Evolutionary conservation across 2,888 invertebrate species (phyloP).

Genomic region (Noctua comes): DNA sequence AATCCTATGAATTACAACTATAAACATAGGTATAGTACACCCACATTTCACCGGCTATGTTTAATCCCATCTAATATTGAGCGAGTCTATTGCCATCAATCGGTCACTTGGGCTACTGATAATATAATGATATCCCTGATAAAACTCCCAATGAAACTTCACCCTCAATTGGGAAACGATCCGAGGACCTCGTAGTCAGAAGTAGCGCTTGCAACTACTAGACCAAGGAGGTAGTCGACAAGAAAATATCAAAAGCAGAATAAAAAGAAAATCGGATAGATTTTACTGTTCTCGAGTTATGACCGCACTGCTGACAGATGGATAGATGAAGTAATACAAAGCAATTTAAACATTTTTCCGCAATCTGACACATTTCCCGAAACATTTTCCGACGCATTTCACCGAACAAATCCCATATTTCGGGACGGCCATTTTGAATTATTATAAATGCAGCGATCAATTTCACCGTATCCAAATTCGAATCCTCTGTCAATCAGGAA

Average conservation of each 20-base stretch:
- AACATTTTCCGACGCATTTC: neutral
- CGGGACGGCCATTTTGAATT: slow-evolving; percentile 22
- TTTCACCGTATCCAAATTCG: slow-evolving; percentile 18
- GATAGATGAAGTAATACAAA: neutral
- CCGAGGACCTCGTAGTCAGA: neutral
- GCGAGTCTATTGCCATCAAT: neutral
- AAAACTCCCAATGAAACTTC: neutral
- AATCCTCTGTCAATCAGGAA: slow-evolving; percentile 44
- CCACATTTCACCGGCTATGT: neutral
- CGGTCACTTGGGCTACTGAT: neutral
- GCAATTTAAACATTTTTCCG: neutral
- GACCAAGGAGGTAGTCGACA: neutral
- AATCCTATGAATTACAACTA: no score
- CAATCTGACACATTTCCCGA: neutral
- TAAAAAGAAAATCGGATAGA: neutral
- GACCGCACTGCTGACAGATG: neutral
- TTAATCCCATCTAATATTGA: neutral
- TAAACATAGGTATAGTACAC: neutral
- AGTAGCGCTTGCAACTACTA: neutral
- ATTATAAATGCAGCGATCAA: slow-evolving; percentile 42
- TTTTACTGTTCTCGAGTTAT: neutral
- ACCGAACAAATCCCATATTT: neutral
- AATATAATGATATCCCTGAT: neutral
- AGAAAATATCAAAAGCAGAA: neutral
- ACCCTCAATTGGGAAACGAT: neutral